Conservation (phyloP, 2,113 vertebrate species). For the Eurystomus gularis region DNA sequence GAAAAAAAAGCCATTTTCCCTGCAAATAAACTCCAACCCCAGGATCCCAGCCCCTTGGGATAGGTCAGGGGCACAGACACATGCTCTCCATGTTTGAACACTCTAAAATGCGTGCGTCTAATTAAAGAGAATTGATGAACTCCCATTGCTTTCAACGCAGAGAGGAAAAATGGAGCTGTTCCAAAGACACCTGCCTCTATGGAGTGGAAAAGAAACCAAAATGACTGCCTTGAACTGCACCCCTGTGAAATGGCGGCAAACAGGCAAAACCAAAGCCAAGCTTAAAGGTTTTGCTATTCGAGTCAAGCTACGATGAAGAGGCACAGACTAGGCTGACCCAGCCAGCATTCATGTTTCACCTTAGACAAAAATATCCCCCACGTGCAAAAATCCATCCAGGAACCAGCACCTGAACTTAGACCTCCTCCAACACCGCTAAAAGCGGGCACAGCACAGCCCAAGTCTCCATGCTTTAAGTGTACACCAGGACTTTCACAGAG, state of each 20-base stretch:
- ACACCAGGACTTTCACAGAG: background rate
- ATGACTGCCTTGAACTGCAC: background rate
- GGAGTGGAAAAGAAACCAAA: background rate
- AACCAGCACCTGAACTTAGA: background rate
- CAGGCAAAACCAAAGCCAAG: background rate
- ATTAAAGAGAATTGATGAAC: background rate
- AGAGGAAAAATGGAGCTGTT: background rate
- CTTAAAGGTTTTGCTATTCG: background rate
- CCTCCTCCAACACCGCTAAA: background rate
- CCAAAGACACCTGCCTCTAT: background rate
- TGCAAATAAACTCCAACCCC: background rate
- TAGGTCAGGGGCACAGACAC: background rate
- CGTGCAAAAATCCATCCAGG: background rate
- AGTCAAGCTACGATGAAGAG: background rate
- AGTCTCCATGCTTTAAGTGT: background rate
- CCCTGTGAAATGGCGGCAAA: slow-evolving; percentile 1
- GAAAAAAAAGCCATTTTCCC: background rate
- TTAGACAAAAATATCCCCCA: background rate
- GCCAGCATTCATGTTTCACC: background rate
- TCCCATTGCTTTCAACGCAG: background rate
- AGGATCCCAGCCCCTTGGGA: background rate
- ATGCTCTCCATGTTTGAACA: background rate
- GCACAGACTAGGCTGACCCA: background rate
- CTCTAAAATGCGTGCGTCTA: background rate
- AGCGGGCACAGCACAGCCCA: background rate